Evolutionary conservation across 1,140 invertebrate species (phyloP), one percentile per base, ranked within the genome.

Genomic region (Calephelis nemesis): DNA sequence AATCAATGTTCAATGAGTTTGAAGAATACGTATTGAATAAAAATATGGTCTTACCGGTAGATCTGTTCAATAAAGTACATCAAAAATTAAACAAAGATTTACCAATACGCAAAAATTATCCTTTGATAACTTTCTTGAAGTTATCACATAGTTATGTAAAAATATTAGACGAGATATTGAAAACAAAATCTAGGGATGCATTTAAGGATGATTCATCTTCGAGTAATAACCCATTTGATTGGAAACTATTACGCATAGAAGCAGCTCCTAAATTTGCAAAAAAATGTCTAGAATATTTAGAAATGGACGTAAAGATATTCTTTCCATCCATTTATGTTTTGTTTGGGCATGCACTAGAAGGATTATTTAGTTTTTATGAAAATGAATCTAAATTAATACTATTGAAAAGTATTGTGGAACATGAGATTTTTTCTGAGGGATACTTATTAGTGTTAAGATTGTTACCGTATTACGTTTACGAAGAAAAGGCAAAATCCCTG

Each of bases 281-380:
- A 60, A 13, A n/a, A 72, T 73, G 70, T 68, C 50, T 76, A 13
- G 19, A 80, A 7, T 69, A 68, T 65, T 68, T 85, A 40, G 79
- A 77, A 63, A 65, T 76, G 60, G 81, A 85, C 54, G 54, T 74
- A 1, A 30, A 65, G 7, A 62, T 74, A 47, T 74, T 74, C 64
- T 80, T 74, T 73, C 54, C 80, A 9, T 74, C 74, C 1, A 82
- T 84, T 68, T 76, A 77, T 60, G 47, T 62, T 30, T 40, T 76
- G 8, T 83, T 79, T 60, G 39, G 60, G 11, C 42, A 74, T 7
- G 67, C 68, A 47, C 54, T 82, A 8, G 1, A 69, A 10, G 19
- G 45, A 19, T 50, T 75, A 52, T 74, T 71, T 30, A 0, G 52
- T 11, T 11, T 47, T 11, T 73, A 72, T 62, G n/a, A 19, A 47